Base-by-base conservation (phyloP, 1,140 invertebrate species). In the Lamellibrachia luymesi region DNA sequence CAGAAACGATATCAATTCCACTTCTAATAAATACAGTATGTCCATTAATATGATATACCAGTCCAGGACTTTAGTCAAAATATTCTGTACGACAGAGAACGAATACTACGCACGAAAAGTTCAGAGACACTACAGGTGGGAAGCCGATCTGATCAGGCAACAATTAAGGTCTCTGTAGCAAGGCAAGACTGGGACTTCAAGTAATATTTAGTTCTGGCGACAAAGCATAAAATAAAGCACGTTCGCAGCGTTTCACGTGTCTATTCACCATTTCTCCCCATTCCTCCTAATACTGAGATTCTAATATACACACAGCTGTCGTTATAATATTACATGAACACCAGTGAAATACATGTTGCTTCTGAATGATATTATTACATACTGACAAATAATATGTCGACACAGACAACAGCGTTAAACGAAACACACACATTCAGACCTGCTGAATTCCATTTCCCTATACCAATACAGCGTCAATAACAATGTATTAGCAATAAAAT, bases 251-350 rank as follows among this genome's bases (percentile, higher is more conserved):
- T 80, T 80, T 80, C 64, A 22, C 25, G 64, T 22, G 64, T 80
- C 64, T 22, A 22, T 22, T 80, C 64, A 80, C 64, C 64, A 80
- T 80, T 22, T 80, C 64, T 56, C 64, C 17, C 17, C 64, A 80
- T 80, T 80, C 64, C 64, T 80, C 64, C 64, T 80, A 80, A 80
- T 80, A 80, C 64, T 80, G 64, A 80, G 64, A 80, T 80, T 80
- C 64, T 80, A 80, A 80, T 80, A 80, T 80, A 80, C 64, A 80
- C 64, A 80, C 64, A 80, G 64, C 64, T 22, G 64, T 80, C 25
- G 64, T 80, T 22, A 80, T 80, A 80, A 17, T 22, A 80, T 80
- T 80, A 80, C 64, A 80, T 80, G 64, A 80, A 80, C 64, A 80
- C 64, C 4, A 17, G 13, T 80, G 64, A 80, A 56, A 80, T 80